These are phyloP conservation scores for Intellagama lesueurii DNA, from an alignment of 2,797 vertebrate species.

Conservation along the genomic window DNA sequence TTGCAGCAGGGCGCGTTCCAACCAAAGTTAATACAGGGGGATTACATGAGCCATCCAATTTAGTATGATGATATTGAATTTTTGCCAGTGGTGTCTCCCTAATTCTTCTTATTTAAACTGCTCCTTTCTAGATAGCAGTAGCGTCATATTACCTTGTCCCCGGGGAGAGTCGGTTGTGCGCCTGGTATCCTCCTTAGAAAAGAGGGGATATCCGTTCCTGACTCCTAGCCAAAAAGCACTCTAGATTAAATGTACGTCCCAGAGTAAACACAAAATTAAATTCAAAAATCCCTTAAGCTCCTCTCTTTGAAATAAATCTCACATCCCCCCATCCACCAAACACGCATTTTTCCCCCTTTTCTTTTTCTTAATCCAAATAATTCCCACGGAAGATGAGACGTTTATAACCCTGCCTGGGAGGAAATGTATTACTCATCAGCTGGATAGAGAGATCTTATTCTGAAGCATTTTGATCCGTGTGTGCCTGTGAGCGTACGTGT, in stretches of 20 bases:
- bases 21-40: slow-evolving; percentile 27
- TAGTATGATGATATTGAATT: slow-evolving; percentile 32
- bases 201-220: not conserved
- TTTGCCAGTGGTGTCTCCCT: slow-evolving; percentile 12
- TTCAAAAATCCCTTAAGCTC: slow-evolving; percentile 44
- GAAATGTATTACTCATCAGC: slow-evolving; percentile 73
- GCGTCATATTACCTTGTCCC: slow-evolving; percentile 21
- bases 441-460: slow-evolving; percentile 70
- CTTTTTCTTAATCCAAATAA: slow-evolving; percentile 54
- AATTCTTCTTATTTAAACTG: slow-evolving; percentile 27
- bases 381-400: slow-evolving; percentile 65
- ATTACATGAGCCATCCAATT: slow-evolving; percentile 28
- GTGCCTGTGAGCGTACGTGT: not conserved
- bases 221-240: slow-evolving; percentile 4
- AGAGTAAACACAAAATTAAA: slow-evolving; percentile 48
- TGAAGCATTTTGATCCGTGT: slow-evolving; percentile 54
- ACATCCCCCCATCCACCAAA: slow-evolving; percentile 48
- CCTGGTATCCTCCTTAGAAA: not conserved
- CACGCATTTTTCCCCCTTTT: not conserved
- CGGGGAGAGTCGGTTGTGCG: not conserved
- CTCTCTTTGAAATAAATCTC: slow-evolving; percentile 61
- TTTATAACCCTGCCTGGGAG: slow-evolving; percentile 62
- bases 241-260: slow-evolving; percentile 27
- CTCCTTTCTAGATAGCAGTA: not conserved
- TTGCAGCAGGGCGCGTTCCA: slow-evolving; percentile 35